phyloP scores from a whole-genome alignment of 1,140 invertebrate species.

The Lepidotrigona ventralis region DNA sequence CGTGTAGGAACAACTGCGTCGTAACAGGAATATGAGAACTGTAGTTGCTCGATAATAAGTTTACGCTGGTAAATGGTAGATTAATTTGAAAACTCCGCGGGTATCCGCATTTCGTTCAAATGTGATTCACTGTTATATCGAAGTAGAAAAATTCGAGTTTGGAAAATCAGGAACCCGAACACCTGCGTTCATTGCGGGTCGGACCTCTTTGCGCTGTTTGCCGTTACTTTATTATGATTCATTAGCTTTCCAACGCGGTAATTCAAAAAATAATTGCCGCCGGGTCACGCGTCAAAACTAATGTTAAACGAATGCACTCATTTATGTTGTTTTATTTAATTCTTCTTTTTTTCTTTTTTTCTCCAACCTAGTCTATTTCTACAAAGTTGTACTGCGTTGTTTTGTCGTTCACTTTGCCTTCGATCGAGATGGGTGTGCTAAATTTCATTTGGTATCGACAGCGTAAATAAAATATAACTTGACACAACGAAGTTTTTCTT shows the following conservation, averaged over 20 bases:
- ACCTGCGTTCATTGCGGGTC: too few species aligned
- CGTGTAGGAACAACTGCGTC: neutral
- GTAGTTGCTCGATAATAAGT: constrained; percentile 38
- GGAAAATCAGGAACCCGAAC: too few species aligned
- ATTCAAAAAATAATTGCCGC: too few species aligned
- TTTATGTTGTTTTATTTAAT: neutral
- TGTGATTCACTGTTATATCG: constrained; percentile 39
- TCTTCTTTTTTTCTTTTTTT: neutral
- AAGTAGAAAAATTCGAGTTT: too few species aligned
- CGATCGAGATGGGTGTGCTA: neutral
- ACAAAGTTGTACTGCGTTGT: too few species aligned
- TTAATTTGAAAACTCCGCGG: constrained; percentile 45
- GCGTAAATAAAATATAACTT: constrained; percentile 24
- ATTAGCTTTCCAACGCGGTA: too few species aligned
- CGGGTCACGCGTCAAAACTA: too few species aligned
- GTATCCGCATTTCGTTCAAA: neutral
- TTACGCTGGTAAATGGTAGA: constrained; percentile 41
- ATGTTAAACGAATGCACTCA: neutral
- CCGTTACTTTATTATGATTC: too few species aligned
- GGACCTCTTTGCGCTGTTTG: too few species aligned
- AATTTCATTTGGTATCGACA: neutral
- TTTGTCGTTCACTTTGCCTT: too few species aligned
- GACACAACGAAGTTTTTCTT: neutral
- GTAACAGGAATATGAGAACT: neutral
- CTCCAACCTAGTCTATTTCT: accelerated